Evolutionary conservation across 2,888 invertebrate species (phyloP).

Genomic region (Drosophila kambysellisi): DNA sequence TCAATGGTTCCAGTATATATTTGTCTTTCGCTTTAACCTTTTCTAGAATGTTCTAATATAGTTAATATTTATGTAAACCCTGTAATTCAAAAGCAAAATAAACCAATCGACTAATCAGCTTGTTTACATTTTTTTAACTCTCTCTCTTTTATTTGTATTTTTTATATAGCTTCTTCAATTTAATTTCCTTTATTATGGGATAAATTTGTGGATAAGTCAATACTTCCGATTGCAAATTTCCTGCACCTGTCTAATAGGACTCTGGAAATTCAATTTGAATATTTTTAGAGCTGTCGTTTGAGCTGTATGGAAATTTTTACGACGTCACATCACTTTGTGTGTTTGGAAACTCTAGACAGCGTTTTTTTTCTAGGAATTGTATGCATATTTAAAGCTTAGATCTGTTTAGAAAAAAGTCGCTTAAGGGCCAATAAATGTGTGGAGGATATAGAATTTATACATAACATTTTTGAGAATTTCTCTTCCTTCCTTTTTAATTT

Average conservation of each 20-base stretch:
- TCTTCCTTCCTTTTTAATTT: neutral
- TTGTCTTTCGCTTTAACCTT: neutral
- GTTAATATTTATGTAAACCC: no score
- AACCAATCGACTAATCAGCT: neutral
- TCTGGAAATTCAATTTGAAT: slow-evolving; percentile 34
- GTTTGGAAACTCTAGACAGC: neutral
- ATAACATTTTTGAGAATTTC: neutral
- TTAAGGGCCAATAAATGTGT: neutral
- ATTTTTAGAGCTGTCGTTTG: neutral
- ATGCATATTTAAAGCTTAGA: neutral
- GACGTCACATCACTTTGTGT: neutral
- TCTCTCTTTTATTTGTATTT: no score
- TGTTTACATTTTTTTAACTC: neutral
- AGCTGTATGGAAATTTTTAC: neutral
- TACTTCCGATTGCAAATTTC: slow-evolving; percentile 56
- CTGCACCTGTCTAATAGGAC: slow-evolving; percentile 20
- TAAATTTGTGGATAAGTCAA: slow-evolving; percentile 34
- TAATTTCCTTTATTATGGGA: neutral
- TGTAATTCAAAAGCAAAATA: neutral
- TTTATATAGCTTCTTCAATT: neutral
- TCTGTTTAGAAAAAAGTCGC: neutral
- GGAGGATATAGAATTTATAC: neutral
- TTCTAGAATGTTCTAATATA: no score
- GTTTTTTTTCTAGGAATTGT: slow-evolving; percentile 3
- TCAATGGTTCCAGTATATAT: neutral